Conservation (phyloP, 2,888 invertebrate genomes). For the Lottia gigantea region DNA sequence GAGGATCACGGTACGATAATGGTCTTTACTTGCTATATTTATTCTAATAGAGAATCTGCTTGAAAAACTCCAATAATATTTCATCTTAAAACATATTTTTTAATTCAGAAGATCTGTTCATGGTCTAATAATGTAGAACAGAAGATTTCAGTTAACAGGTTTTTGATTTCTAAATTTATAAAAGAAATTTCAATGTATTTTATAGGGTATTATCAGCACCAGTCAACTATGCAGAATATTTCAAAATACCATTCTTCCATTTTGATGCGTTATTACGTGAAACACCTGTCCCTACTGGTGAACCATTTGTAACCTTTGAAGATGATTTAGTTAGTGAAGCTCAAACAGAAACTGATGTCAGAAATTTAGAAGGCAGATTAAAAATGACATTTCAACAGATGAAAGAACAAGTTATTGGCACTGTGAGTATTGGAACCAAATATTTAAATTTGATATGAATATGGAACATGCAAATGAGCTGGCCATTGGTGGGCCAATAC, state of each 20-base stretch:
- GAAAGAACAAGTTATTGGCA: conserved; percentile 62
- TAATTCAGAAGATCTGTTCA: too few species aligned
- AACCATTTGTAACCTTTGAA: conserved; percentile 59
- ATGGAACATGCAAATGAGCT: too few species aligned
- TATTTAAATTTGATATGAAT: too few species aligned
- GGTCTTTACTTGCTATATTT: too few species aligned
- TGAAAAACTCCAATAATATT: too few species aligned
- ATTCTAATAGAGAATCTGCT: too few species aligned
- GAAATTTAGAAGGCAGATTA: conserved; percentile 63
- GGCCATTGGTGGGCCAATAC: too few species aligned
- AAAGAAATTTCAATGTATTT: neutral
- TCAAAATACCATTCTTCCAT: conserved; percentile 41
- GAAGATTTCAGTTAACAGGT: too few species aligned
- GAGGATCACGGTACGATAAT: conserved; percentile 47
- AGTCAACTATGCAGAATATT: conserved; percentile 58
- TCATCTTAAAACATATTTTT: too few species aligned
- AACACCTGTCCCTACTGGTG: conserved; percentile 52
- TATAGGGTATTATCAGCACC: conserved; percentile 60
- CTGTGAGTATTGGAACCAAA: conserved; percentile 45
- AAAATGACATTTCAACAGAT: conserved; percentile 65
- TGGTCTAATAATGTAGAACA: too few species aligned
- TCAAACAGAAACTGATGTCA: conserved; percentile 64
- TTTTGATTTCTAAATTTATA: too few species aligned
- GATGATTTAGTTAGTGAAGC: conserved; percentile 60
- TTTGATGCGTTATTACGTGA: conserved; percentile 62